A percentile compares a stretch with the other conserved stretches of the same genome.
Evolutionary conservation across 2,113 vertebrate species (phyloP).

Genomic region (Bombycilla garrulus): DNA sequence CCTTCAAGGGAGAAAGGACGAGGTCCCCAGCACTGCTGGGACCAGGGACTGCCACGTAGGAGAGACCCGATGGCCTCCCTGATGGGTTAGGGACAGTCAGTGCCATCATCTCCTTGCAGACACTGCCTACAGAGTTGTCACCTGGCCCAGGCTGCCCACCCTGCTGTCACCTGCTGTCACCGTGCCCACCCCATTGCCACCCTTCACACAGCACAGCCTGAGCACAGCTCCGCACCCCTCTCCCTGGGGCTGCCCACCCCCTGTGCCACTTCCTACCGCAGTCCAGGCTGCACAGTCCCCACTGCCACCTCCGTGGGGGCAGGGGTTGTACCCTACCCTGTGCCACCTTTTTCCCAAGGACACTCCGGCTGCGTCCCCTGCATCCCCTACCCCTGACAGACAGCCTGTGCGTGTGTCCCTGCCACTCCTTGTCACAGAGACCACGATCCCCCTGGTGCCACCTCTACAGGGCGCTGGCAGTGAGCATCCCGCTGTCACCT

Average conservation of each 20-base stretch:
- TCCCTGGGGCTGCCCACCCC: no score
- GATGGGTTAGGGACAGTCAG: background rate
- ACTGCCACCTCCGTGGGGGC: background rate
- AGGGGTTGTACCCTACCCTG: background rate
- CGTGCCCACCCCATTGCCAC: background rate
- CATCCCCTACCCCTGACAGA: background rate
- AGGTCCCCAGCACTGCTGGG: rapidly evolving
- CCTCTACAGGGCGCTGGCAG: background rate
- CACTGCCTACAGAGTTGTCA: rapidly evolving
- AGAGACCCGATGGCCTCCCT: rapidly evolving
- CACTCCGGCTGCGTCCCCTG: rapidly evolving
- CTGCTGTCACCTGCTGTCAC: background rate
- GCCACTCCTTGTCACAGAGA: background rate
- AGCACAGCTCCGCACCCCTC: background rate
- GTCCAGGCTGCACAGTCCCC: background rate
- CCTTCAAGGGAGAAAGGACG: background rate
- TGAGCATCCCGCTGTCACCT: background rate
- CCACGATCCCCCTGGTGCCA: rapidly evolving
- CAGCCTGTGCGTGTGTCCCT: background rate
- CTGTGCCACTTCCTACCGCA: rapidly evolving
- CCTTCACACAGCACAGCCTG: no score
- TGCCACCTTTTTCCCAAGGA: background rate
- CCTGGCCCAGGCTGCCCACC: background rate
- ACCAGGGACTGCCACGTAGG: background rate
- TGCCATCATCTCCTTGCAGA: background rate